Base-by-base conservation (phyloP, 53 echinoderm and acorn worm genomes). In the Holothuria scabra region DNA sequence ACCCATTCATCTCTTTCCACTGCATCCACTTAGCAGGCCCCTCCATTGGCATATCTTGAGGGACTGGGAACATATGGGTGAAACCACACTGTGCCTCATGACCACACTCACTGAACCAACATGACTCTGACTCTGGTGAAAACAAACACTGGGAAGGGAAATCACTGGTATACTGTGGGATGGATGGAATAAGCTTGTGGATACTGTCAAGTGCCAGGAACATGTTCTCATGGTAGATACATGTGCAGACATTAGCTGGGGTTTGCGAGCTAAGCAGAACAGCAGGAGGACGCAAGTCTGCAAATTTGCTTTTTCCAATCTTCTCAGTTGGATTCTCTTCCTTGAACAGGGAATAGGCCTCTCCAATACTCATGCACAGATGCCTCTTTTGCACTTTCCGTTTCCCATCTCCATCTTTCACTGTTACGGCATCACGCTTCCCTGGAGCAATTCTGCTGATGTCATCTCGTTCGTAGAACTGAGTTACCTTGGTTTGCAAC, bases 291-390 rank as follows among this genome's bases (percentile, higher is more conserved):
- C 79, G 79, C 35, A 57, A 29, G 55, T 79, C 79, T 7, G 79
- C 59, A 79, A 79, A 79, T 57, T 79, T 79, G 57, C 79, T 79
- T 8, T n/a, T 79, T 14, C 79, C 57, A 22, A 79, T 58, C 59
- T 79, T 79, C 25, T 6, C 79, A 10, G 55, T 28, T 57, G 79
- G 23, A 57, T 79, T 26, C 57, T 58, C 79, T 57, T 33, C 79
- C 14, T 58, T 24, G 59, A 79, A 79, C 30, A 79, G 29, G 4
- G 56, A 30, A 58, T 56, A 79, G 26, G 28, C 31, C 21, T 79
- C 79, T 5, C 16, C 29, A 9, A 79, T 57, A 19, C 24, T 26
- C 28, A 29, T 28, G 58, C 56, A 56, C 57, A 79, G 16, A 35
- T 79, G 58, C 11, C 79, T 18, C 33, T 2, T 67, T 34, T 34